A percentile compares a stretch with the other conserved stretches of the same genome.
phyloP scores from a whole-genome alignment of 2,113 vertebrate genomes.

The Gopherus flavomarginatus region DNA sequence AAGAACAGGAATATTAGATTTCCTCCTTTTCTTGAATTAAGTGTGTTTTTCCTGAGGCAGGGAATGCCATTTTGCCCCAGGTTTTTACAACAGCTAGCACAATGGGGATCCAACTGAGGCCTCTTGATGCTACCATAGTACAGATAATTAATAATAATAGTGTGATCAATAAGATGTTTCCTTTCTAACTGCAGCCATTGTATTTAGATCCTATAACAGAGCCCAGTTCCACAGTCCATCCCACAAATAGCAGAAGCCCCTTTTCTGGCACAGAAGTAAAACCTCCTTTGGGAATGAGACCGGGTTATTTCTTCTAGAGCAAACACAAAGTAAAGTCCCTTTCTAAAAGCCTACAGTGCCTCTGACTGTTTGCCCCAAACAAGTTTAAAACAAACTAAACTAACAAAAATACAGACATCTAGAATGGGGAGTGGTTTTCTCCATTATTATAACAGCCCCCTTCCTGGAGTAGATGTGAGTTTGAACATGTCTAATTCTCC shows the following conservation, averaged over 20 bases:
- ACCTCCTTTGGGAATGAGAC: background rate
- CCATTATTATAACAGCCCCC: accelerated
- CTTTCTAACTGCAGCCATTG: background rate
- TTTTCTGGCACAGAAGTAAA: background rate
- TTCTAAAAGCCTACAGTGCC: background rate
- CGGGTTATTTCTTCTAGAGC: background rate
- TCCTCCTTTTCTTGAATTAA: background rate
- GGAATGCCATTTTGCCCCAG: background rate
- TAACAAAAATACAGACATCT: background rate
- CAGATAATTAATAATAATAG: background rate
- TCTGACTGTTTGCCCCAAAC: background rate
- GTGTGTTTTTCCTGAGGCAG: background rate
- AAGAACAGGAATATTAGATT: constrained; percentile 20
- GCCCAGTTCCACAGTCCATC: background rate
- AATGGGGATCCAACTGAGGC: background rate
- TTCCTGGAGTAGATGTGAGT: background rate
- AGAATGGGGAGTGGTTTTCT: background rate
- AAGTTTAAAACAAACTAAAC: background rate
- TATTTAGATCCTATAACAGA: background rate
- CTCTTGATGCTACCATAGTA: background rate
- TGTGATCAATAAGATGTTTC: background rate
- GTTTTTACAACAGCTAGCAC: background rate
- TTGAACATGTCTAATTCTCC: background rate
- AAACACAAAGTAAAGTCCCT: background rate
- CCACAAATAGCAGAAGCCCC: background rate